A percentile compares a stretch with the other conserved stretches of the same genome.
Conservation (phyloP, 2,797 vertebrate species). For the Lithobates pipiens region DNA sequence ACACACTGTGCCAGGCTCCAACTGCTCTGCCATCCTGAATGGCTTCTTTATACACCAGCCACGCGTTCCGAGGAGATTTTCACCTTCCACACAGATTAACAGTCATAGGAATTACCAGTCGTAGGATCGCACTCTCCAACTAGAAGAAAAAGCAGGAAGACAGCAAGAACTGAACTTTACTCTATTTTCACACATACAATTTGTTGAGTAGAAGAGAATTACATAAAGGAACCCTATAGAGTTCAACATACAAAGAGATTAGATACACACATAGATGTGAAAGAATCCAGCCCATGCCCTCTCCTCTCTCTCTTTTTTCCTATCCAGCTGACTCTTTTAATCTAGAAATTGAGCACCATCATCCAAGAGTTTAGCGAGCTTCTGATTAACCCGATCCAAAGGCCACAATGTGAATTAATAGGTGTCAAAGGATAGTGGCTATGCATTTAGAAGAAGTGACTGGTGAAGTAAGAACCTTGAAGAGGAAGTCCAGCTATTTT, state of each 20-base stretch:
- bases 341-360: no score
- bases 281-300: no score
- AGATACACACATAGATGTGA: no score
- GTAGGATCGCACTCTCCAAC: background rate
- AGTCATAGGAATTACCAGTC: background rate
- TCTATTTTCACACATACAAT: background rate
- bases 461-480: no score
- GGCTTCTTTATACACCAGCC: background rate
- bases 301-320: no score
- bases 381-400: no score
- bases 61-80: background rate
- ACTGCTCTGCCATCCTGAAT: background rate
- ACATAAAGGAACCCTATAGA: background rate
- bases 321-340: no score
- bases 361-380: no score
- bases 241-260: background rate
- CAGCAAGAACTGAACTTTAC: background rate
- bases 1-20: background rate
- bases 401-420: no score
- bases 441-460: no score
- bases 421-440: no score
- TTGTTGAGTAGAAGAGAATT: background rate
- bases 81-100: background rate
- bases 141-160: background rate
- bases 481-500: no score